A percentile compares a stretch with the other conserved stretches of the same genome.
Conservation (phyloP, 2,888 invertebrate species). For the Drosophila mayaguana region DNA sequence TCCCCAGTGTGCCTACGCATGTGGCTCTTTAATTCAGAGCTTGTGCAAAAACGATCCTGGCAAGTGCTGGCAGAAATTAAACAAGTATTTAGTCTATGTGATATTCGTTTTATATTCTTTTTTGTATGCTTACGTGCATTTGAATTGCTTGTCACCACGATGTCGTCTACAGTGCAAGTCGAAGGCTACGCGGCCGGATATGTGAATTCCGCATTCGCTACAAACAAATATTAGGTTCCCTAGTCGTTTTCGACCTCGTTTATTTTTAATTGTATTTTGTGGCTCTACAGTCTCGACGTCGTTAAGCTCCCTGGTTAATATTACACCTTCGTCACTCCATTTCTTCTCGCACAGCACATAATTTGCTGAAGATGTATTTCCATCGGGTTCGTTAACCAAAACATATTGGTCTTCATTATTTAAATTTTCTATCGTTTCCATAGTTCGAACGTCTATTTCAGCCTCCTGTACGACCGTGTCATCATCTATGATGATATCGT, state of each 20-base stretch:
- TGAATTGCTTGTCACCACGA: conserved; percentile 68
- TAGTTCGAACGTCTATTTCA: neutral
- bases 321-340: conserved; percentile 26
- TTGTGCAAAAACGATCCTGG: conserved; percentile 62
- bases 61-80: conserved; percentile 41
- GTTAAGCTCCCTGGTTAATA: conserved; percentile 12
- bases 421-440: neutral
- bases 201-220: conserved; percentile 67
- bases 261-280: conserved; percentile 21
- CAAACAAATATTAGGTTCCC: conserved; percentile 52
- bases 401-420: conserved; percentile 2
- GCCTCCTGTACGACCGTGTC: conserved; percentile 7
- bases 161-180: conserved; percentile 71
- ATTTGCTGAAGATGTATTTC: neutral
- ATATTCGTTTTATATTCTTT: neutral
- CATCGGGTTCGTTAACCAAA: conserved; percentile 7
- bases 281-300: conserved; percentile 23
- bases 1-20: conserved; percentile 72
- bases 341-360: conserved; percentile 16
- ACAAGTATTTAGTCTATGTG: neutral
- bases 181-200: conserved; percentile 65
- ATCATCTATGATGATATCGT: conserved; percentile 44
- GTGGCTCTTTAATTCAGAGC: conserved; percentile 69
- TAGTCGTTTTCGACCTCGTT: conserved; percentile 36
- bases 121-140: conserved; percentile 61